A percentile compares a stretch with the other conserved stretches of the same genome.
These are phyloP conservation scores for Nasonia oneida DNA, from an alignment of 2,888 invertebrate species.

Conservation along the genomic window DNA sequence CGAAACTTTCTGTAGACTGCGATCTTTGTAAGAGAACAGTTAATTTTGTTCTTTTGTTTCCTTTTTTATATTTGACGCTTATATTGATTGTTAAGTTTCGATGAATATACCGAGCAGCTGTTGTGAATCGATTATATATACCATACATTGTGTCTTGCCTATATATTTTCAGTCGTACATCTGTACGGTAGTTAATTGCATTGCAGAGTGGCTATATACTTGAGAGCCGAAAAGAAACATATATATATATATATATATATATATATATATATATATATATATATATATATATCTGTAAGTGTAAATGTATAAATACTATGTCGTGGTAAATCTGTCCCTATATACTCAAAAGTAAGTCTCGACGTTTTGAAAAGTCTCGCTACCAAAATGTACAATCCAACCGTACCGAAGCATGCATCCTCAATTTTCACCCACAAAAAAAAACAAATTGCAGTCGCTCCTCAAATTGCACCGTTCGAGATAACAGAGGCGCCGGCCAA, in stretches of 20 bases:
- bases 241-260: too few relatives aligned
- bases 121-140: constrained; percentile 73
- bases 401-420: constrained; percentile 39
- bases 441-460: constrained; percentile 81
- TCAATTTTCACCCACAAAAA: neutral
- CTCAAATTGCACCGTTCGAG: constrained; percentile 87
- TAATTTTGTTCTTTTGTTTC: neutral
- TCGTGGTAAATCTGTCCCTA: constrained; percentile 25
- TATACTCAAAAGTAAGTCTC: neutral
- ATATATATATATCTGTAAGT: constrained; percentile 7
- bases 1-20: neutral
- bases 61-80: neutral
- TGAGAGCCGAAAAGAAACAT: neutral
- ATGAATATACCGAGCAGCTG: neutral
- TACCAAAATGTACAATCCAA: neutral
- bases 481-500: constrained; percentile 89
- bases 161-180: constrained; percentile 26
- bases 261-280: too few relatives aligned
- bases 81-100: neutral
- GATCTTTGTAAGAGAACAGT: too few relatives aligned
- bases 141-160: constrained; percentile 64
- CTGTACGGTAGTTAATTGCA: constrained; percentile 20
- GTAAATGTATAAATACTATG: constrained; percentile 21
- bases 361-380: neutral
- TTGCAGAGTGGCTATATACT: neutral